Evolutionary conservation across 2,888 invertebrate species (phyloP).

Genomic region (Ormyrus thymus): DNA sequence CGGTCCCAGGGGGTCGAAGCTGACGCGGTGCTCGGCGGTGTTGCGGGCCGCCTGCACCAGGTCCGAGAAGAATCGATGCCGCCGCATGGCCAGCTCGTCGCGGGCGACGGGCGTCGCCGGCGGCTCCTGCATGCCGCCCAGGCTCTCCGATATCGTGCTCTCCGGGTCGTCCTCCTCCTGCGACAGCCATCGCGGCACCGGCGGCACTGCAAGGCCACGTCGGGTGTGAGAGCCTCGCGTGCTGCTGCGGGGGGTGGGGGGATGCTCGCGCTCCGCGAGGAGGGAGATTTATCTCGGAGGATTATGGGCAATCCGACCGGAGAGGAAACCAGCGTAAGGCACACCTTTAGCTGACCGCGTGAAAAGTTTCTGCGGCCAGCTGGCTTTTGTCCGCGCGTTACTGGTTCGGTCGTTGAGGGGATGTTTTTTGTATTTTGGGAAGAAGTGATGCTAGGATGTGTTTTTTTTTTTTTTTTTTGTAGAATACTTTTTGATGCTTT

Average conservation of each 20-base stretch:
- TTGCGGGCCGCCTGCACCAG: conserved; percentile 84
- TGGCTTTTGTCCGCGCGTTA: too few species aligned
- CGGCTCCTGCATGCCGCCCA: conserved; percentile 79
- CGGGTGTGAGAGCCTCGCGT: too few species aligned
- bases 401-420: too few species aligned
- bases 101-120: conserved; percentile 87
- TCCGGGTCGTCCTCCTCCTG: conserved; percentile 74
- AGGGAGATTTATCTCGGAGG: too few species aligned
- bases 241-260: too few species aligned
- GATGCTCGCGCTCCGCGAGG: too few species aligned
- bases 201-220: conserved; percentile 50
- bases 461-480: too few species aligned
- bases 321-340: background rate
- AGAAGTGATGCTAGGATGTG: too few species aligned
- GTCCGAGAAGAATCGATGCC: conserved; percentile 87
- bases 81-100: conserved; percentile 85
- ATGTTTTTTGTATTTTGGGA: too few species aligned
- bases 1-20: conserved; percentile 85
- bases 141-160: conserved; percentile 65
- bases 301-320: background rate
- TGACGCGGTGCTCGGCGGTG: conserved; percentile 84
- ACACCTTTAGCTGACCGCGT: background rate
- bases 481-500: too few species aligned
- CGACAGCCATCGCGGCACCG: conserved; percentile 69
- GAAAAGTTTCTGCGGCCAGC: too few species aligned